Base-by-base conservation (phyloP, 1,140 invertebrate species). In the Drosophila micromelanica region DNA sequence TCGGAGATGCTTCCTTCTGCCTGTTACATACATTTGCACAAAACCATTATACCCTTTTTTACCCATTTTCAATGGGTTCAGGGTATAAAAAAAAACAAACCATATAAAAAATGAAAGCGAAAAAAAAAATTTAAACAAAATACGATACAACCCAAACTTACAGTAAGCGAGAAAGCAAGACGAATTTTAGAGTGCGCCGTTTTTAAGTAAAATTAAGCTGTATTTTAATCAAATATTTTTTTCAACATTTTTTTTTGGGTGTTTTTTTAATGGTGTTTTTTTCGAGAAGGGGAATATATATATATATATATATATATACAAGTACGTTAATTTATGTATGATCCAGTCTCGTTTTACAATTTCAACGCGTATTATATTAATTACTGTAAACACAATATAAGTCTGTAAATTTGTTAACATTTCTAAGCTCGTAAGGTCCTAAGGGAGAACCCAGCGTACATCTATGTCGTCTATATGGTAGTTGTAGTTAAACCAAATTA, bases 361-460 rank as follows among this genome's bases (percentile, higher is more conserved):
- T 78, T 61, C 12, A 57, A 52, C 27, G 56, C 48, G 68, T 52
- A 63, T 55, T 64, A 62, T 54, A 77, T 60, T 57, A 76, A 76
- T 77, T 69, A 80, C 71, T 68, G 63, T 75, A 81, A 82, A 76
- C 75, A 78, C 62, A 62, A 78, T 73, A 81, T 73, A 84, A 84
- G 80, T 84, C 80, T 84, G 80, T 84, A 84, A 67, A 84, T 84
- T 84, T 84, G 80, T 84, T 84, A 84, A 84, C 79, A 84, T 68
- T 82, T 79, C 73, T 82, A 69, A 80, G 57, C 56, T 52, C 62
- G 61, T 75, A 64, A 37, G 48, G 55, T 73, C 52, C 61, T 55
- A 64, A 54, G 49, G 23, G 13, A 71, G 61, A 54, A 64, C 52
- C 62, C 64, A 71, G 73, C 69, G 70, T 68, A 61, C 71, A 49